These are phyloP conservation scores for Calliopum simillimum DNA, from an alignment of 2,888 invertebrate genomes.

Conservation along the genomic window DNA sequence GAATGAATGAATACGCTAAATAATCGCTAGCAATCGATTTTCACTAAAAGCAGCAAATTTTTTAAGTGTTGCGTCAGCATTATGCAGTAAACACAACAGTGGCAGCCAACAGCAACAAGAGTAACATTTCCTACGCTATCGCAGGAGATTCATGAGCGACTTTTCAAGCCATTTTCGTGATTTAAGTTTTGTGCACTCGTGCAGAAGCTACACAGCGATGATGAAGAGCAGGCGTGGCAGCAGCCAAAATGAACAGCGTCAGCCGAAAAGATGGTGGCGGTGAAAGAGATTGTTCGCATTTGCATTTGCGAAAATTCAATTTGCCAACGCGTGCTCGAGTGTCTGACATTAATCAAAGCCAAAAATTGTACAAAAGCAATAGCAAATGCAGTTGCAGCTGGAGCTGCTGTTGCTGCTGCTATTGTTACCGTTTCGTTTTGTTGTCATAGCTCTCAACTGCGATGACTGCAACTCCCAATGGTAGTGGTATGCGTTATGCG, in stretches of 20 bases:
- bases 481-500: not conserved
- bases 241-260: no score
- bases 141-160: not conserved
- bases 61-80: no score
- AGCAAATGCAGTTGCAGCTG: not conserved
- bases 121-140: not conserved
- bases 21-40: constrained; percentile 2
- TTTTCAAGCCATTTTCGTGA: constrained; percentile 1
- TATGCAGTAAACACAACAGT: not conserved
- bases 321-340: constrained; percentile 37
- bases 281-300: constrained; percentile 11
- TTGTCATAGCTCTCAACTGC: not conserved
- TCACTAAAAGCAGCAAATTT: not conserved
- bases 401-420: not conserved
- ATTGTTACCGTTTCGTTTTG: constrained; percentile 4
- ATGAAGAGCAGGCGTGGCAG: not conserved
- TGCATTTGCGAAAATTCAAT: constrained; percentile 40
- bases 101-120: not conserved
- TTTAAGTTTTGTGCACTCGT: constrained; percentile 1
- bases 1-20: not conserved
- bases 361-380: constrained; percentile 27
- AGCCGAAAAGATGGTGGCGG: no score
- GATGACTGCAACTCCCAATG: not conserved
- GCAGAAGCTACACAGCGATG: not conserved
- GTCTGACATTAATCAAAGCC: constrained; percentile 43